These are phyloP conservation scores for Semnornis frantzii DNA, from an alignment of 2,113 vertebrate species.

Conservation along the genomic window DNA sequence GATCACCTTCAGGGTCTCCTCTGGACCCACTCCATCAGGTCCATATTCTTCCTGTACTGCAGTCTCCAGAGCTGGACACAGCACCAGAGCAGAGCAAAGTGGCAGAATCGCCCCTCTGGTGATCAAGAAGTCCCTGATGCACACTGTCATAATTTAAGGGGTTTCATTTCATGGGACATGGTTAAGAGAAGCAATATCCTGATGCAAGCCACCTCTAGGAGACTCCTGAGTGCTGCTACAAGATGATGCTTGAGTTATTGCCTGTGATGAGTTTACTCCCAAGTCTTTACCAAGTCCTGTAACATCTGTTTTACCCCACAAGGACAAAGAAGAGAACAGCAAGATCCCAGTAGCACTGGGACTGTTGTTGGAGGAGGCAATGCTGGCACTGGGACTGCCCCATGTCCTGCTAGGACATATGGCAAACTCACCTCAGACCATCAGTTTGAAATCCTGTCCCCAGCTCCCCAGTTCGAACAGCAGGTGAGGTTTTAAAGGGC, in stretches of 20 bases:
- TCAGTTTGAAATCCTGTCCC: background rate
- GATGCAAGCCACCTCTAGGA: background rate
- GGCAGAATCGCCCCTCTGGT: no score
- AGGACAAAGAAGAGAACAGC: background rate
- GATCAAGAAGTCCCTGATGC: background rate
- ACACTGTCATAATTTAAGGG: background rate
- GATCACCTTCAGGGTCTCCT: no score
- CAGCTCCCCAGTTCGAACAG: rapidly evolving
- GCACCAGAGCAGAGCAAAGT: no score
- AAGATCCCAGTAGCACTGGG: background rate
- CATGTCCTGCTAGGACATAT: rapidly evolving
- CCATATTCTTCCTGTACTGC: no score
- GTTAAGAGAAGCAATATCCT: background rate
- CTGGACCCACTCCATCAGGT: no score
- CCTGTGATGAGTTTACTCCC: background rate
- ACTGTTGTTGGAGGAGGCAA: background rate
- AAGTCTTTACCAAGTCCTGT: background rate
- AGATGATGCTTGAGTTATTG: no score
- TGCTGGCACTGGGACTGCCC: no score
- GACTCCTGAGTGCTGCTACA: background rate
- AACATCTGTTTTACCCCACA: background rate
- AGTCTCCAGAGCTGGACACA: no score
- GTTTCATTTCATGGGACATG: background rate
- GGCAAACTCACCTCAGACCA: rapidly evolving
- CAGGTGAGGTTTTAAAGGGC: background rate